Evolutionary conservation across 1,140 invertebrate species (phyloP), one percentile per base, ranked within the genome.

Genomic region (Drosophila athabasca): DNA sequence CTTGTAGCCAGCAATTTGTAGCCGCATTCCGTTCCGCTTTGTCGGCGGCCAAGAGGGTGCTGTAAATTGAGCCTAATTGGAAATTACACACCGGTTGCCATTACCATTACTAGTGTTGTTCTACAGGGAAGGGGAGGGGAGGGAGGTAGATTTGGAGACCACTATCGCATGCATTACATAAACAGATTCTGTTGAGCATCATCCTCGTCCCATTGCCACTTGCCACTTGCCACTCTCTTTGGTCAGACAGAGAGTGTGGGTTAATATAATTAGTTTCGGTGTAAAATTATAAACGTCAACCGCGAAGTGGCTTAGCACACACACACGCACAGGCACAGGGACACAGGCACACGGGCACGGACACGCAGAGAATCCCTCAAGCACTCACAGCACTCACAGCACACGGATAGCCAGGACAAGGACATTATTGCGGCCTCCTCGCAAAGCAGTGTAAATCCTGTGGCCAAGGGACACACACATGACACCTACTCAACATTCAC

Each of bases 241-340:
- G 35, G 50, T 11, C 15, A 19, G 8, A n/a, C n/a, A 35, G 22
- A 29, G 41, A 57, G 43, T 66, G 66, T 79, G 24, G 24, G 24
- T 87, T 88, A 39, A 88, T 87, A 83, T 87, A 87, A 87, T 87
- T 87, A 87, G 79, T 89, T 87, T 88, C 58, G 75, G 83, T 78
- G 75, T 73, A 88, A 89, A 87, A 88, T 88, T 76, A 78, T 76
- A 66, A 83, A 72, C 75, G 61, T 88, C 83, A 79, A 82, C 75
- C 71, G 67, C 54, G 46, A 50, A 67, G 67, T 51, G 79, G 69
- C 69, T 43, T 67, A 54, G 46, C 52, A 65, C 52, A 43, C 45
- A 60, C 51, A 46, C 52, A 60, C 39, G 48, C 45, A 57, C 48
- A 52, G 39, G 22, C 41, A 19, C 19, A 59, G 0, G 17, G 1